Evolutionary conservation across 2,888 invertebrate species (phyloP).

Genomic region (Tenodera sinensis): DNA sequence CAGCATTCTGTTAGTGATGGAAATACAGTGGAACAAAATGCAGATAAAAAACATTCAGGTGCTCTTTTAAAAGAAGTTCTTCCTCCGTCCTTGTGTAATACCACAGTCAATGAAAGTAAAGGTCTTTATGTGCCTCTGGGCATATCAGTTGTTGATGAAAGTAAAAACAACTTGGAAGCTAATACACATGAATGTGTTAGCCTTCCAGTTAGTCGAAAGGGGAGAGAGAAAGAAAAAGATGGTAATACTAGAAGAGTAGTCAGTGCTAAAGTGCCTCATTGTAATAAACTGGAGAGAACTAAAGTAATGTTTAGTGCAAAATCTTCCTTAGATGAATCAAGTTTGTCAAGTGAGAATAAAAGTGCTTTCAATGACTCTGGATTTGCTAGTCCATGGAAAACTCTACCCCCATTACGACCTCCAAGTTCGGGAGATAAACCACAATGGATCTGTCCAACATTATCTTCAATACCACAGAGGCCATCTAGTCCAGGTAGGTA

Average conservation of each 20-base stretch:
- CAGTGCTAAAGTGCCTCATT: background rate
- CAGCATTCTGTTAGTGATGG: background rate
- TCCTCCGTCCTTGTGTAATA: background rate
- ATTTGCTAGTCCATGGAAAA: conserved; percentile 7
- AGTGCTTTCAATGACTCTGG: conserved; percentile 4
- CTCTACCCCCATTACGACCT: background rate
- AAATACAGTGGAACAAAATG: background rate
- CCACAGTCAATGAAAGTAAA: background rate
- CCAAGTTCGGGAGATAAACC: background rate
- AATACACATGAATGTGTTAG: background rate
- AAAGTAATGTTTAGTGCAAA: background rate
- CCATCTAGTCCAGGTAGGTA: background rate
- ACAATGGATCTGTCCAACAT: background rate
- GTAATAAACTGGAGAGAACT: background rate
- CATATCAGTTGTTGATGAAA: background rate
- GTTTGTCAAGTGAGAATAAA: background rate
- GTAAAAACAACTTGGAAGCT: background rate
- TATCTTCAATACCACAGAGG: background rate
- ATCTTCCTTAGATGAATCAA: background rate
- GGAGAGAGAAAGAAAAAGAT: background rate
- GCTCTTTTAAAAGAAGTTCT: background rate
- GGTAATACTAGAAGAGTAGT: background rate
- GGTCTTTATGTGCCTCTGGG: background rate
- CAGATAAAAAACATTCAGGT: background rate
- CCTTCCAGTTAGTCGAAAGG: background rate